Percentiles rank a stretch among this genome's conserved stretches.
phyloP scores from a whole-genome alignment of 2,888 invertebrate genomes.

The Loripinus fragilis region DNA sequence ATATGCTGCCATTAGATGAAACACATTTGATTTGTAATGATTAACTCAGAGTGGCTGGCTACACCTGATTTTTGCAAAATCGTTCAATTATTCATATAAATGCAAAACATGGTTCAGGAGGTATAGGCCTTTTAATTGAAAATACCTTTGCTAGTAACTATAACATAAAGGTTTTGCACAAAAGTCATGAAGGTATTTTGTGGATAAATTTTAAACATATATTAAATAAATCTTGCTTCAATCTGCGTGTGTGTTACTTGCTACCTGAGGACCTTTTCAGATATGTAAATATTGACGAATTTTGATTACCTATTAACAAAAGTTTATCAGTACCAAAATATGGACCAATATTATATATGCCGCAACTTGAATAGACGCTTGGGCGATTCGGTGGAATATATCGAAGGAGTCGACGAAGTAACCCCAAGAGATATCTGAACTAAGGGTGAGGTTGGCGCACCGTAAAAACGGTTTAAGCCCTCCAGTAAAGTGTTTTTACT shows the following conservation, averaged over 20 bases:
- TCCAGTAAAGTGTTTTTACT: too few species aligned
- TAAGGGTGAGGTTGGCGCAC: too few species aligned
- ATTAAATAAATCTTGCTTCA: background rate
- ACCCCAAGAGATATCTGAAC: conserved; percentile 10
- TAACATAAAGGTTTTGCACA: conserved; percentile 12
- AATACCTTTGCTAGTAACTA: conserved; percentile 12
- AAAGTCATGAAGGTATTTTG: conserved; percentile 17
- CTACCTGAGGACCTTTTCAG: conserved; percentile 21
- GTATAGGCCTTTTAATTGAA: too few species aligned
- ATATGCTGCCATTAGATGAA: conserved; percentile 30
- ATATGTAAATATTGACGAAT: conserved; percentile 16
- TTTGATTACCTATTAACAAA: conserved; percentile 12
- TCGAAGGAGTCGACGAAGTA: conserved; percentile 16
- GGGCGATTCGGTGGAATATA: conserved; percentile 16
- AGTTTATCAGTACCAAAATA: conserved; percentile 25
- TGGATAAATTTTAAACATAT: conserved; percentile 21
- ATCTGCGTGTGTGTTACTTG: conserved; percentile 25
- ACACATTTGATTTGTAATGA: conserved; percentile 24
- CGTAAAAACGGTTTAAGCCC: too few species aligned
- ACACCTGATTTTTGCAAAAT: conserved; percentile 30
- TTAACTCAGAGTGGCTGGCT: conserved; percentile 19
- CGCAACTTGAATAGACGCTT: too few species aligned
- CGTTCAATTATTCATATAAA: conserved; percentile 28
- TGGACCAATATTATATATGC: conserved; percentile 5
- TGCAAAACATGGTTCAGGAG: conserved; percentile 28